Percentiles rank a stretch among this genome's conserved stretches.
These are phyloP conservation scores for Prolemur simus DNA, from an alignment of 2,113 vertebrate genomes.

Conservation along the genomic window DNA sequence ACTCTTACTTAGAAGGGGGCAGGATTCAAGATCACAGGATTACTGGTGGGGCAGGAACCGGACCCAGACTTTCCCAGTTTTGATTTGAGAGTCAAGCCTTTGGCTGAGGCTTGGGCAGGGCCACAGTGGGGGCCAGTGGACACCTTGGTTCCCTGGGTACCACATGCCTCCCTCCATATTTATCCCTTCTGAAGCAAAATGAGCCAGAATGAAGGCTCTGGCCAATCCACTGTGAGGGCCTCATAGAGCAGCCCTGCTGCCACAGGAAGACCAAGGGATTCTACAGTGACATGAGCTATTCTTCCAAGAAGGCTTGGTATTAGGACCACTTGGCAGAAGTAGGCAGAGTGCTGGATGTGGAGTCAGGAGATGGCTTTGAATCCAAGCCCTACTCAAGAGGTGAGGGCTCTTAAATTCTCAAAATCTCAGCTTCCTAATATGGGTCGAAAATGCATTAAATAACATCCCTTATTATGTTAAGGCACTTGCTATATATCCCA, in stretches of 20 bases:
- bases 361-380: not conserved
- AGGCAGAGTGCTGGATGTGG: not conserved
- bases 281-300: not conserved
- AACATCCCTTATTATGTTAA: not conserved
- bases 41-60: not conserved
- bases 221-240: not conserved
- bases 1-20: not conserved
- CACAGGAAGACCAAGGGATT: not conserved
- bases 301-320: not conserved
- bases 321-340: not conserved
- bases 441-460: not conserved
- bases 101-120: not conserved
- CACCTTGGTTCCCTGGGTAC: not conserved
- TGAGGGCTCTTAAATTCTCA: not conserved
- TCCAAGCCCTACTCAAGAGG: not conserved
- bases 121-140: not conserved
- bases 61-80: not conserved
- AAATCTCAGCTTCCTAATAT: not conserved
- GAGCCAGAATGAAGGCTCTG: not conserved
- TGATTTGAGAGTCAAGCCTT: not conserved
- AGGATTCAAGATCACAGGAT: not conserved
- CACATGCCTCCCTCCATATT: not conserved
- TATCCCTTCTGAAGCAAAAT: not conserved
- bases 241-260: not conserved
- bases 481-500: not conserved